These are phyloP conservation scores for Eupithecia centaureata DNA, from an alignment of 2,888 invertebrate species.

Conservation along the genomic window DNA sequence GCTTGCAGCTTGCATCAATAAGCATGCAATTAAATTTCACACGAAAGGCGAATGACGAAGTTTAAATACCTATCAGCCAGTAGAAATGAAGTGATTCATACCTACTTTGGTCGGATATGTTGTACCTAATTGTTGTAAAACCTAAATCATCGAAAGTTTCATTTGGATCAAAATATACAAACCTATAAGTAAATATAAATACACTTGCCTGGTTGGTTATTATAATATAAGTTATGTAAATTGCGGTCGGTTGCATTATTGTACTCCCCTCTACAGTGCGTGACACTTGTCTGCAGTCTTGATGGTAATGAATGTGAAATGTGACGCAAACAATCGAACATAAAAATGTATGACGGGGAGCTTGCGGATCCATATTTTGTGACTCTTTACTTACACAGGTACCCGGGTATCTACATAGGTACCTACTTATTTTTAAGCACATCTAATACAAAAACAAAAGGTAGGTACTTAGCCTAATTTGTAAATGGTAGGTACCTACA, in stretches of 20 bases:
- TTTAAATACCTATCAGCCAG: background rate
- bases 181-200: background rate
- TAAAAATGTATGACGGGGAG: background rate
- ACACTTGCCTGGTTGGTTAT: background rate
- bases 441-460: too few species aligned
- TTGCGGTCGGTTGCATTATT: background rate
- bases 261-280: background rate
- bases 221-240: background rate
- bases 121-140: background rate
- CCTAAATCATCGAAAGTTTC: background rate
- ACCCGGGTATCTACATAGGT: too few species aligned
- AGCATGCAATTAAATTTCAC: constrained; percentile 23
- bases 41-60: constrained; percentile 5
- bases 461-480: too few species aligned
- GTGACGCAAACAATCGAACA: background rate
- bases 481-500: background rate
- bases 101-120: background rate
- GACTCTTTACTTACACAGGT: too few species aligned
- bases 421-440: too few species aligned
- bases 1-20: background rate
- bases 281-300: background rate
- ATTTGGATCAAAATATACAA: background rate
- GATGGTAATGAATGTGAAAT: too few species aligned
- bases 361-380: background rate
- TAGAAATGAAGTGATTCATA: background rate